phyloP scores from a whole-genome alignment of 2,113 vertebrate genomes.

The Oenanthe melanoleuca region DNA sequence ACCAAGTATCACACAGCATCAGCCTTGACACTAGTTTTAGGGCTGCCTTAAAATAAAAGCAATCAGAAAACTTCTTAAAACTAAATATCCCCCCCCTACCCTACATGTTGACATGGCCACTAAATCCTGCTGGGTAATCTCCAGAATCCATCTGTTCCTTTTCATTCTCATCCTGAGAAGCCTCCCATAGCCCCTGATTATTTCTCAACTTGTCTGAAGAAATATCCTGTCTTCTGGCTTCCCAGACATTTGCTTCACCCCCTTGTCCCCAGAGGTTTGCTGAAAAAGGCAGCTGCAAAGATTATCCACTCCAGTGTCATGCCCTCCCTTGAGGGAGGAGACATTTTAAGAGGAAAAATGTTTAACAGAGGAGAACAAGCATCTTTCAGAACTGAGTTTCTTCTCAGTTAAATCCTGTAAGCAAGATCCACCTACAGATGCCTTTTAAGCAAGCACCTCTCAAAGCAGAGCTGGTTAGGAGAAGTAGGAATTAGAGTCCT shows the following conservation, averaged over 20 bases:
- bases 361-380: background rate
- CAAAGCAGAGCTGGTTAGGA: background rate
- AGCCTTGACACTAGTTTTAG: background rate
- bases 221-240: conserved; percentile 36
- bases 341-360: background rate
- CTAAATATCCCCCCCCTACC: background rate
- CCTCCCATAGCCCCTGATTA: conserved; percentile 45
- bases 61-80: background rate
- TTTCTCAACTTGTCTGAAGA: conserved; percentile 60
- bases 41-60: conserved; percentile 1
- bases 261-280: conserved; percentile 12
- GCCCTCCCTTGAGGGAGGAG: background rate
- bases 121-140: conserved; percentile 63
- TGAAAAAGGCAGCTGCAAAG: conserved; percentile 57
- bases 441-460: background rate
- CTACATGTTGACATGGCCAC: conserved; percentile 24
- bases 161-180: conserved; percentile 30
- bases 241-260: background rate
- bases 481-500: background rate
- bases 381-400: background rate
- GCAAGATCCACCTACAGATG: background rate
- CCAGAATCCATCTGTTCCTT: conserved; percentile 65
- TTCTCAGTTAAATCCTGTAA: background rate
- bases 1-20: background rate
- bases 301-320: background rate